A percentile compares a stretch with the other conserved stretches of the same genome.
Conservation (phyloP, 2,888 invertebrate species). For the Dyspetes luteomarginatus region DNA sequence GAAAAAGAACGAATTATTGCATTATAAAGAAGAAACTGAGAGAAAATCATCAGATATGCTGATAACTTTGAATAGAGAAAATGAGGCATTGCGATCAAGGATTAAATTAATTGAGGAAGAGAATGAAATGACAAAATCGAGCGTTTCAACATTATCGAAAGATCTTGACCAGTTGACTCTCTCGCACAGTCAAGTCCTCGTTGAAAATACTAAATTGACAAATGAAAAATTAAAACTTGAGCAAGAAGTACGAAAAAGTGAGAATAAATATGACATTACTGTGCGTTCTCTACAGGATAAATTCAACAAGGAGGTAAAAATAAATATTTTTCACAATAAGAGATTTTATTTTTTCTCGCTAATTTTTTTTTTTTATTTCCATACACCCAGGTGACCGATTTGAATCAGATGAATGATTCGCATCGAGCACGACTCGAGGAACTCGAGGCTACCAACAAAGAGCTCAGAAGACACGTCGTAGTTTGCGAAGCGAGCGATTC, state of each 20-base stretch:
- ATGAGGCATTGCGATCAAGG: slow-evolving; percentile 74
- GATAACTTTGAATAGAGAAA: slow-evolving; percentile 77
- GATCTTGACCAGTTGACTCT: slow-evolving; percentile 89
- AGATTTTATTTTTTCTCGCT: background rate
- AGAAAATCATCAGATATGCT: slow-evolving; percentile 76
- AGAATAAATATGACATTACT: slow-evolving; percentile 75
- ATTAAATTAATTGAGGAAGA: slow-evolving; percentile 80
- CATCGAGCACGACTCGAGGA: slow-evolving; percentile 83
- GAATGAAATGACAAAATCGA: slow-evolving; percentile 82
- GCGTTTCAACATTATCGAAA: slow-evolving; percentile 86
- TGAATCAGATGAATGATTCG: slow-evolving; percentile 84
- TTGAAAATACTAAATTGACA: slow-evolving; percentile 89
- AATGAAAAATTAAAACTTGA: slow-evolving; percentile 89
- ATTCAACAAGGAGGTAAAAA: slow-evolving; percentile 78
- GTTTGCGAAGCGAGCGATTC: slow-evolving; percentile 81
- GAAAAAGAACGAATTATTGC: slow-evolving; percentile 80
- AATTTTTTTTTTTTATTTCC: background rate
- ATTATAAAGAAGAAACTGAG: slow-evolving; percentile 78
- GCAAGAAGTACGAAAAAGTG: slow-evolving; percentile 86
- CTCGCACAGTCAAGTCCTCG: slow-evolving; percentile 89
- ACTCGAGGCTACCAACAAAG: slow-evolving; percentile 82
- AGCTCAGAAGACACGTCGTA: slow-evolving; percentile 80
- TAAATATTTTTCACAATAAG: background rate
- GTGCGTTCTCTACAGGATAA: slow-evolving; percentile 79
- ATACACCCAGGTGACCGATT: slow-evolving; percentile 76